Evolutionary conservation across 1,140 invertebrate genomes (phyloP), one percentile per base, ranked within the genome.

Genomic region (Melipona quadrifasciata): DNA sequence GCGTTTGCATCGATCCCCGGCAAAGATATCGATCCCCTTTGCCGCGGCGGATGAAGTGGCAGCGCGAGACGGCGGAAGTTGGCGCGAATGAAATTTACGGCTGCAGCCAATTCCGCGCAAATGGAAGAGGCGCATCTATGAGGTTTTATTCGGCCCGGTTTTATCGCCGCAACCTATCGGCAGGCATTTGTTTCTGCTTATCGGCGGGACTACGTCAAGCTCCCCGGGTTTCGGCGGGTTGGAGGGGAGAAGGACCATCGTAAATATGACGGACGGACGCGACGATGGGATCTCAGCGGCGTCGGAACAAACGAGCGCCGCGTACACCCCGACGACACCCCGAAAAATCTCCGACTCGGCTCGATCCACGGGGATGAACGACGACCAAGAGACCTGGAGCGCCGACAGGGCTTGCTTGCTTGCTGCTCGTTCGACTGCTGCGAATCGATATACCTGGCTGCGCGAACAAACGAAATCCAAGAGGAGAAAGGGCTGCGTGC

Each of bases 151-250:
- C 88, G 85, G 67, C 64, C 51, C 39, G 70, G n/a, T 17, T 71
- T 79, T 90, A 90, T 90, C 88, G 82, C 70, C 58, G 61, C 21
- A 70, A 81, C 80, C 89, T 92, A 92, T 92, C 91, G 90, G 86
- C 85, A 91, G 90, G 91, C 91, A 92, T 92, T 92, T 92, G 91
- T 92, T 92, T 91, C 92, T 92, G 91, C 90, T 92, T 92, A 92
- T 92, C 91, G 86, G 77, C 21, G 61, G 80, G 47, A 78, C 81
- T 86, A 87, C 91, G 88, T 90, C 82, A 86, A 82, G 72, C 47
- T 31, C 31, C n/a, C 24, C n/a, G n/a, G n/a, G 67, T 24, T 34
- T 11, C 10, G 12, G 61, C 2, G 67, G 34, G 34, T 31, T 2
- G 67, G 67, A 47, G 19, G 39, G 5, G 12, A 17, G 6, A 12